Evolutionary conservation across 2,113 vertebrate species (phyloP).

Genomic region (Boulengeromyrus knoepffleri): DNA sequence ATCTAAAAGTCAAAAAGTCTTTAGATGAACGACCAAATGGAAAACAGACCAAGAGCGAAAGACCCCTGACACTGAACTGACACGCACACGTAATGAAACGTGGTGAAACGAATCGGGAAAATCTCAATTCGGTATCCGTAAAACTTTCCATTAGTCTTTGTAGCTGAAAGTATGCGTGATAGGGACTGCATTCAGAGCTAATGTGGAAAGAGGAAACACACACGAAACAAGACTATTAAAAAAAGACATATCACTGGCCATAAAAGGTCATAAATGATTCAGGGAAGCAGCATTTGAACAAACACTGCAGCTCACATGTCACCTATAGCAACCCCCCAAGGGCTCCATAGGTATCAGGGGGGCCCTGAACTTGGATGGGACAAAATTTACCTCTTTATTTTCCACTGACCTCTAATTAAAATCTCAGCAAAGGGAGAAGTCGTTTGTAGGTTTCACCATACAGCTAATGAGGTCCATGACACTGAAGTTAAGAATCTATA

Average conservation of each 20-base stretch:
- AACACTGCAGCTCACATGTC: background rate
- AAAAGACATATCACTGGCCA: background rate
- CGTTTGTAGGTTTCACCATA: background rate
- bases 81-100: background rate
- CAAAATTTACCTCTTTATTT: background rate
- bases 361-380: background rate
- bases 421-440: background rate
- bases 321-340: background rate
- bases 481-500: background rate
- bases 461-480: background rate
- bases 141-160: background rate
- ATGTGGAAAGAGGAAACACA: background rate
- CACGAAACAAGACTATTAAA: background rate
- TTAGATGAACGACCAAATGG: background rate
- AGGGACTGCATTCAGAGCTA: background rate
- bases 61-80: background rate
- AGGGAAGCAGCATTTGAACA: background rate
- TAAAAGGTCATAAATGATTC: background rate
- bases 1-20: background rate
- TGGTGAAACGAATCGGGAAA: background rate
- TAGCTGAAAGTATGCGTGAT: background rate
- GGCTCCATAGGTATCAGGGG: background rate
- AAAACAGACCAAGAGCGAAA: background rate
- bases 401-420: background rate
- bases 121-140: background rate